Evolutionary conservation across 2,113 vertebrate species (phyloP).

Genomic region (Thalassoma bifasciatum): DNA sequence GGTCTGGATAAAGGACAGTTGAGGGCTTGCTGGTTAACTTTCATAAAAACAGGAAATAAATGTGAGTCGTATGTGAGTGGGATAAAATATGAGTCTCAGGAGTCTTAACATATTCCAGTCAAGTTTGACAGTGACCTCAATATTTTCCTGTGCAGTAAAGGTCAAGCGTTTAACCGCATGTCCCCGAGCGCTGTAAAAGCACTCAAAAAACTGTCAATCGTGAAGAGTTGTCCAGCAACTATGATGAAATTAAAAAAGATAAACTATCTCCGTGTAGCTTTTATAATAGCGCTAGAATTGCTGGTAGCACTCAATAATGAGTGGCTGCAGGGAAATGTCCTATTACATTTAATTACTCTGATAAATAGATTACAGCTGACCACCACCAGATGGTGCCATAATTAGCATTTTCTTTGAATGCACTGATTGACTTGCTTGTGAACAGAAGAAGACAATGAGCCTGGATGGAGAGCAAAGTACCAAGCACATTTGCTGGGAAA

Average conservation of each 20-base stretch:
- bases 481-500: conserved; percentile 12
- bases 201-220: conserved; percentile 39
- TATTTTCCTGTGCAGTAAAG: conserved; percentile 11
- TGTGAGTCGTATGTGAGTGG: neutral
- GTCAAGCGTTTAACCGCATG: conserved; percentile 33
- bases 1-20: too few relatives aligned
- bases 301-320: conserved; percentile 36
- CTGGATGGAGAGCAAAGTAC: conserved; percentile 4
- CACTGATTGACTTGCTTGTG: conserved; percentile 2
- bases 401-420: conserved; percentile 33
- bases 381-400: conserved; percentile 66
- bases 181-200: conserved; percentile 18
- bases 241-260: conserved; percentile 56
- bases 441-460: conserved; percentile 42
- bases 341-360: conserved; percentile 58
- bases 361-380: conserved; percentile 34
- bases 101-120: neutral
- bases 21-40: too few relatives aligned
- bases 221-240: conserved; percentile 16
- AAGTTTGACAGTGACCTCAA: conserved; percentile 9
- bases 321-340: conserved; percentile 50
- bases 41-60: too few relatives aligned
- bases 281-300: conserved; percentile 48
- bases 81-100: neutral
- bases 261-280: conserved; percentile 48